Evolutionary conservation across 64 coral and sea anemone species (phyloP).

Genomic region (Porites lutea): DNA sequence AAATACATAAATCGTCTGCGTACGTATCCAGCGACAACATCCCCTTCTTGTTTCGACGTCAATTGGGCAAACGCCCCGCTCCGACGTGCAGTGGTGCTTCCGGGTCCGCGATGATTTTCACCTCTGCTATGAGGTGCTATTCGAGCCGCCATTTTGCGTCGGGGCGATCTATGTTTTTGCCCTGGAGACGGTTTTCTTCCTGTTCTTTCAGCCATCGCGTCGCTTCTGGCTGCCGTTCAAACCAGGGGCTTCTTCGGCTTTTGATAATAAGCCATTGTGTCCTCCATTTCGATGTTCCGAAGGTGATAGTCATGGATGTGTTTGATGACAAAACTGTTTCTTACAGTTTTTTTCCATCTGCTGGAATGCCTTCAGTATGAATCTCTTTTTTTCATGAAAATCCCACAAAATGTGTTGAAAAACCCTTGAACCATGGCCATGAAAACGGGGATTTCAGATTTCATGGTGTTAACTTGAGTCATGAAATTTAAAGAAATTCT

Average conservation of each 20-base stretch:
- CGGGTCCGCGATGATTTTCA: neutral
- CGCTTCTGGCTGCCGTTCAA: neutral
- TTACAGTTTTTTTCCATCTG: neutral
- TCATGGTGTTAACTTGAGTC: too few relatives aligned
- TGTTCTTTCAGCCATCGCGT: neutral
- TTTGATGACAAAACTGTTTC: neutral
- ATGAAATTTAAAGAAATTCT: too few relatives aligned
- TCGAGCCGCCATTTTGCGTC: neutral
- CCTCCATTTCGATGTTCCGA: neutral
- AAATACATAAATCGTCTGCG: too few relatives aligned
- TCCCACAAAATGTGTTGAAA: too few relatives aligned
- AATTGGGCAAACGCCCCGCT: too few relatives aligned
- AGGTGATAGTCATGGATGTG: neutral
- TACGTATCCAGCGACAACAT: too few relatives aligned
- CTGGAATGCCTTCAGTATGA: too few relatives aligned
- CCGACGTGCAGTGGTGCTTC: too few relatives aligned
- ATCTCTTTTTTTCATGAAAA: too few relatives aligned
- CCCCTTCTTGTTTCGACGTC: too few relatives aligned
- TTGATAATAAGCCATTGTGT: neutral
- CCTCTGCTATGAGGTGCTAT: neutral
- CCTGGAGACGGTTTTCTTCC: neutral
- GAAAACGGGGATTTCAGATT: too few relatives aligned
- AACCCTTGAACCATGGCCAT: too few relatives aligned
- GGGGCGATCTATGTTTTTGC: neutral
- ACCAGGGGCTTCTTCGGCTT: neutral